A percentile compares a stretch with the other conserved stretches of the same genome.
phyloP scores from a whole-genome alignment of 2,113 vertebrate genomes.

The Balaenoptera acutorostrata region DNA sequence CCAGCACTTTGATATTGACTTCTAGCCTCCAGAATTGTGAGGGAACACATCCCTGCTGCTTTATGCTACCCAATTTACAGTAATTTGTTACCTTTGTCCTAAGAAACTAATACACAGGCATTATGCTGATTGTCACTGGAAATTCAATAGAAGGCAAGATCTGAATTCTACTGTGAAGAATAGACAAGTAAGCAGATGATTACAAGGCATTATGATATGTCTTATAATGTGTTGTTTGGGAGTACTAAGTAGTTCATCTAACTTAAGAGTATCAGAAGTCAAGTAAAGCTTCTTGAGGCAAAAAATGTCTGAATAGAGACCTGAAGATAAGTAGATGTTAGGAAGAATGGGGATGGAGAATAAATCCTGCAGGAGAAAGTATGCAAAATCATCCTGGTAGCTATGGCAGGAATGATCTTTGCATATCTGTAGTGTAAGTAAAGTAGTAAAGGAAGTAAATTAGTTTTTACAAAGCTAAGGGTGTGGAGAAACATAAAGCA shows the following conservation, averaged over 20 bases:
- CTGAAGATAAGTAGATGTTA: background rate
- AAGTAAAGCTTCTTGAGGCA: background rate
- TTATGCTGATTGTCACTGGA: background rate
- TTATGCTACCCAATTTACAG: background rate
- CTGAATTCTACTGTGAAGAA: background rate
- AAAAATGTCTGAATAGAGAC: background rate
- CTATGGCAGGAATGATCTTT: background rate
- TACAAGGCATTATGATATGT: background rate
- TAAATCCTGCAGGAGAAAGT: background rate
- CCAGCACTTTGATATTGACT: background rate
- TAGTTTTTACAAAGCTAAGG: background rate
- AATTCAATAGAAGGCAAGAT: background rate
- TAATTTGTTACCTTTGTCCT: background rate
- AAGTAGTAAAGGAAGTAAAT: background rate
- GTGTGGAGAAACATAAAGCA: background rate
- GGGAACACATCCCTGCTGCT: background rate
- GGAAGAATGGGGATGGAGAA: background rate
- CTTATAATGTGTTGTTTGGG: background rate
- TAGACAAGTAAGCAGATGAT: background rate
- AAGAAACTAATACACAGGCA: background rate
- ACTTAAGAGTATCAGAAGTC: background rate
- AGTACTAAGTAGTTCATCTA: background rate
- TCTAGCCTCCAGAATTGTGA: background rate
- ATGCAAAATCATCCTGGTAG: background rate
- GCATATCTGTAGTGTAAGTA: background rate